phyloP scores from a whole-genome alignment of 1,140 invertebrate species.

The Mylabris phalerata region DNA sequence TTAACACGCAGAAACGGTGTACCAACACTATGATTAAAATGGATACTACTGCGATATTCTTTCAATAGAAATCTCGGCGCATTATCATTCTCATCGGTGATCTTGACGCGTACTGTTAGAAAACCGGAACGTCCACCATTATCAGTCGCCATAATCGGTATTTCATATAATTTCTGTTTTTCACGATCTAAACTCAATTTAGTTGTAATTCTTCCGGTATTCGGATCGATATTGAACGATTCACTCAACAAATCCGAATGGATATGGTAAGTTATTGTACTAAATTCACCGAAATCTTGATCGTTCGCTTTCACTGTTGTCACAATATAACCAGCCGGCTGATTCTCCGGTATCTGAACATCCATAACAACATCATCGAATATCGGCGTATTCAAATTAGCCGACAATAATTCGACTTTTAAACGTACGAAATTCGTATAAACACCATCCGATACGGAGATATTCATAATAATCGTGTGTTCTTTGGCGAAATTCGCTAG shows the following conservation, averaged over 20 bases:
- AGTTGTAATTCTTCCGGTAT: conserved; percentile 71
- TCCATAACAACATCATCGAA: conserved; percentile 63
- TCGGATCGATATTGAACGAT: conserved; percentile 70
- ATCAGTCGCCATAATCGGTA: conserved; percentile 80
- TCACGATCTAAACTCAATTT: conserved; percentile 75
- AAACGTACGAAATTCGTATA: conserved; percentile 77
- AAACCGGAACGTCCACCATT: conserved; percentile 76
- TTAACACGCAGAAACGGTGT: conserved; percentile 61
- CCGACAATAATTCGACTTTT: conserved; percentile 71
- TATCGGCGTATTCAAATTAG: conserved; percentile 71
- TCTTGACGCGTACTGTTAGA: conserved; percentile 67
- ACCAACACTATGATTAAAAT: conserved; percentile 54
- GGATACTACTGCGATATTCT: conserved; percentile 72
- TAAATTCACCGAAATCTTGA: conserved; percentile 75
- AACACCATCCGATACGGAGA: conserved; percentile 87
- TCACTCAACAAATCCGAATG: conserved; percentile 69
- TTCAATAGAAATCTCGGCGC: conserved; percentile 68
- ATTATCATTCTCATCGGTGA: conserved; percentile 85
- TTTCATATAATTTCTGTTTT: conserved; percentile 61
- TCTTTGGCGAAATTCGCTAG: conserved; percentile 59
- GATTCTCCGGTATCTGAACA: conserved; percentile 73
- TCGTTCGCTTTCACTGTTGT: conserved; percentile 71
- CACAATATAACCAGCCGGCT: conserved; percentile 65
- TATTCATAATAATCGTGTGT: conserved; percentile 64
- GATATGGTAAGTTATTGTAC: conserved; percentile 72